Conservation (phyloP, 2,797 vertebrate species). For the Pristis pectinata region DNA sequence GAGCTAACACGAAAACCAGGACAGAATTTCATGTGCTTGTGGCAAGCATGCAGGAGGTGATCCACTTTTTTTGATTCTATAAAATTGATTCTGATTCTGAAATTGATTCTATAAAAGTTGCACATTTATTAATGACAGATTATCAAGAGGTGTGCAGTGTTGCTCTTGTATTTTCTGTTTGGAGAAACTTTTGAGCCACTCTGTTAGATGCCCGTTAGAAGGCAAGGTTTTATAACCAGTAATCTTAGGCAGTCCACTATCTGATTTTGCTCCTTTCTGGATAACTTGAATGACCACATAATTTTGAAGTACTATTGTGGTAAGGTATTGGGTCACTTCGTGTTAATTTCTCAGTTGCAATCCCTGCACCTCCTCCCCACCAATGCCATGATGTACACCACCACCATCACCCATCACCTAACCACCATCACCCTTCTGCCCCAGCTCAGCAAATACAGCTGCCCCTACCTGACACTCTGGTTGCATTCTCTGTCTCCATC, state of each 20-base stretch:
- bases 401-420: no score
- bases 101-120: conserved; percentile 37
- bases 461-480: no score
- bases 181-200: conserved; percentile 34
- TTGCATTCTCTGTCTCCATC: no score
- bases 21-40: conserved; percentile 98
- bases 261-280: neutral
- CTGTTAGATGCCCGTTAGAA: neutral
- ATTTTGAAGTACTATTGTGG: no score
- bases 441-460: no score
- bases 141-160: neutral
- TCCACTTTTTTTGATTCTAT: conserved; percentile 48
- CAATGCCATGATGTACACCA: no score
- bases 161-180: conserved; percentile 48
- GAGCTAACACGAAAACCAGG: conserved; percentile 84
- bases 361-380: no score
- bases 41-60: conserved; percentile 97
- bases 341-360: no score
- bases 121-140: neutral
- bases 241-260: neutral
- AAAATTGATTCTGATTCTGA: conserved; percentile 30
- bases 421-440: no score
- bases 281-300: neutral
- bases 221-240: neutral
- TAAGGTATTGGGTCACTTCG: no score